Evolutionary conservation across 2,888 invertebrate species (phyloP), one percentile per base, ranked within the genome.

Genomic region (Drosophila acutilabella): DNA sequence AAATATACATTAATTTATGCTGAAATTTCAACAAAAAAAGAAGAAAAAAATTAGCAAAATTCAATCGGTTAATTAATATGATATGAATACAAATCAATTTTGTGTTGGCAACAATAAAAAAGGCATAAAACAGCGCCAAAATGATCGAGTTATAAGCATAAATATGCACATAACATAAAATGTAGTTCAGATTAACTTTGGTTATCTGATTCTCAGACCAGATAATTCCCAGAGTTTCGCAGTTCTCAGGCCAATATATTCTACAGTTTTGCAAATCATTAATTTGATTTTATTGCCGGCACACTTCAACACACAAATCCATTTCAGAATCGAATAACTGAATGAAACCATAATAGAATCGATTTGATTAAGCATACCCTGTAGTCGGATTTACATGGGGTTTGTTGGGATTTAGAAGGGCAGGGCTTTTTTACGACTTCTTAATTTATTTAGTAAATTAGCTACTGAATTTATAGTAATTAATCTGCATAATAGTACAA

Each of bases 31-130:
- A 40, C 36, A 26, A 38, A 36, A 36, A 26, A 42, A 40, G 20
- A 54, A 13, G 41, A 52, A 65, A 62, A 41, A 41, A 52, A 62
- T 74, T 56, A 71, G 57, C 65, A 64, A 74, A 54, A 51, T 57
- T 74, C 51, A 78, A 78, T 71, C 65, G 71, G 67, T 76, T 71
- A 76, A 78, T 76, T 69, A 69, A 78, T 80, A 78, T 61, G 52
- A 76, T 66, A 74, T 76, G 60, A 76, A 78, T 68, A 62, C 54
- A 59, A 70, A 78, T 77, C 61, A 78, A 79, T 81, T 79, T 58
- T 30, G 38, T 52, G 56, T 41, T 36, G 18, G 33, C 61, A 26
- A 38, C 59, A 38, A 64, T 60, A 75, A 77, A 73, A 56, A 58
- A 7, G 53, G 61, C 56, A 64, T 75, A 64, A 61, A 78, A 69